Percentiles rank a stretch among this genome's conserved stretches.
These are phyloP conservation scores for Hippoglossus stenolepis DNA, from an alignment of 2,113 vertebrate species.

Conservation along the genomic window DNA sequence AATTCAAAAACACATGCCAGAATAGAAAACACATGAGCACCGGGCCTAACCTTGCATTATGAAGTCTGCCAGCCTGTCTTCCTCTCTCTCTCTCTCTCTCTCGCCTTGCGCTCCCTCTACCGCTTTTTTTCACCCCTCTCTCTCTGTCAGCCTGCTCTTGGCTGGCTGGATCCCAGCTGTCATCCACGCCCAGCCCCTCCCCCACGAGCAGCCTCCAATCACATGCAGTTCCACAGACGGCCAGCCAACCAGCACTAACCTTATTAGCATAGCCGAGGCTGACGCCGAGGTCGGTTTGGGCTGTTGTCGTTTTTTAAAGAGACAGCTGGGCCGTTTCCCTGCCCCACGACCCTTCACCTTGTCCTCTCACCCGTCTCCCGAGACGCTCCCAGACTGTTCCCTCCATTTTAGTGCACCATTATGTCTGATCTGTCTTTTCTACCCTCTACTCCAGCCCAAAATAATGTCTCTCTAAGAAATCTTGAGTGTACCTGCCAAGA, in stretches of 20 bases:
- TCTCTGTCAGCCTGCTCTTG: conserved; percentile 82
- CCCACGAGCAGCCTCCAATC: conserved; percentile 76
- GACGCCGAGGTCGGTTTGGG: conserved; percentile 66
- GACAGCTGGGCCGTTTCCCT: conserved; percentile 81
- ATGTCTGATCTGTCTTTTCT: conserved; percentile 40
- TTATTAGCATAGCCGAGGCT: conserved; percentile 81
- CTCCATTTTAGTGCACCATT: conserved; percentile 72
- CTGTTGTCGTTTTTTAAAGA: conserved; percentile 86
- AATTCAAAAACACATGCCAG: conserved; percentile 64
- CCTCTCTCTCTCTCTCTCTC: conserved; percentile 76
- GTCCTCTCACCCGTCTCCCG: conserved; percentile 69
- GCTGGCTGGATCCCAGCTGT: conserved; percentile 85
- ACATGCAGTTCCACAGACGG: conserved; percentile 53
- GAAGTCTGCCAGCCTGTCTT: conserved; percentile 84
- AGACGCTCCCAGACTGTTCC: conserved; percentile 69
- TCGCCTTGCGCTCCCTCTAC: conserved; percentile 74
- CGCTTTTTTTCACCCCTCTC: conserved; percentile 72
- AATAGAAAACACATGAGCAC: conserved; percentile 71
- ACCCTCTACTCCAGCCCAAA: conserved; percentile 3
- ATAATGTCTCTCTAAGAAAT: background rate
- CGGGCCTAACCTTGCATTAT: conserved; percentile 86
- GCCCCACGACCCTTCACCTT: conserved; percentile 75
- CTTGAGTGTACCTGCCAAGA: background rate
- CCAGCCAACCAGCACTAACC: conserved; percentile 83
- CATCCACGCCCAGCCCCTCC: conserved; percentile 83